Evolutionary conservation across 1,140 invertebrate genomes (phyloP), one percentile per base, ranked within the genome.

Genomic region (Drosophila funebris): DNA sequence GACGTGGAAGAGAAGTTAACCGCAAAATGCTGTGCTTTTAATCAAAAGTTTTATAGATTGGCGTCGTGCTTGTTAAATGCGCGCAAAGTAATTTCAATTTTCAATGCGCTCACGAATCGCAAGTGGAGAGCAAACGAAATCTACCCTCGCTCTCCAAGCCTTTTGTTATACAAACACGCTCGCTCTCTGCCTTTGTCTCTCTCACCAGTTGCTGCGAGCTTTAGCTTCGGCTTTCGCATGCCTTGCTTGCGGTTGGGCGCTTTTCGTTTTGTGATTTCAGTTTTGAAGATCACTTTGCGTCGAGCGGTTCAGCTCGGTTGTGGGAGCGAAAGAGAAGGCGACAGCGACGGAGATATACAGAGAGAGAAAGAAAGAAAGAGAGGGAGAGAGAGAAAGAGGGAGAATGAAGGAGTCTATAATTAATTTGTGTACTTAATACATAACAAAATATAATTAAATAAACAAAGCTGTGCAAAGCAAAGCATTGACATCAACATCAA

Each of bases 1-100:
- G 7, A 43, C 13, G 18, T 5, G 27, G 8, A 52, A 57, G 57
- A 41, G 44, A 69, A 61, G 46, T 74, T 78, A 79, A 78, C 76
- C 77, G 61, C 76, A 75, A 72, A 73, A 68, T 31, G 33, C 41
- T 68, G 79, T 67, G 81, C 71, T 83, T 83, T 83, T 83, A 78
- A 85, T 82, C 75, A 88, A 88, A 87, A 87, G 69, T 87, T 64
- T 78, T 87, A 85, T 85, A 69, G 82, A 78, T 85, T 85, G 74
- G 82, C 79, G 78, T 76, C 54, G 63, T 66, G 81, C 67, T 69
- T 70, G 78, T 64, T 69, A 36, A 74, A 64, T 57, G 73, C 74
- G 41, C 81, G 81, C 82, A 78, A 87, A 88, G 53, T 66, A 82
- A 88, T 87, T 87, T 73, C 69, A 80, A 68, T 48, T 76, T 61